Evolutionary conservation across 2,888 invertebrate genomes (phyloP).

Genomic region (Rhabditophanes sp.): DNA sequence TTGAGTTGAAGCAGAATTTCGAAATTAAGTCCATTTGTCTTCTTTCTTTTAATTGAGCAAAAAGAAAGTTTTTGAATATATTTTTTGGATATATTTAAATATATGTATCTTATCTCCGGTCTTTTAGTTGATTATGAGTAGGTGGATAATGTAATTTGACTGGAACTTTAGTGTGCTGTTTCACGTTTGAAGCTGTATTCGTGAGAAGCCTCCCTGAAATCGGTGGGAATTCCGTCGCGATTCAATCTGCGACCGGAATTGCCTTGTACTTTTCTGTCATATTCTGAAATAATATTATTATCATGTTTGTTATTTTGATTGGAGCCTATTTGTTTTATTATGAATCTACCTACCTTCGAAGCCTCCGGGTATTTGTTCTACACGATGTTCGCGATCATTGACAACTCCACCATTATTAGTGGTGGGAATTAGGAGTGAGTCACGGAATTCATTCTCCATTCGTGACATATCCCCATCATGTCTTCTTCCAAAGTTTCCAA

Average conservation of each 20-base stretch:
- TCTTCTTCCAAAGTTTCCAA: slow-evolving; percentile 13
- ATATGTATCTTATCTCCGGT: too few species aligned
- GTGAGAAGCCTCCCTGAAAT: slow-evolving; percentile 34
- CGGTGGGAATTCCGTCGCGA: slow-evolving; percentile 24
- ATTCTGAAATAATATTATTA: too few species aligned
- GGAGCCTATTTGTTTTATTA: too few species aligned
- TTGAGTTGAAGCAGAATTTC: too few species aligned
- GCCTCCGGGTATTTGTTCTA: slow-evolving; percentile 40
- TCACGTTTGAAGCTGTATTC: slow-evolving; percentile 39
- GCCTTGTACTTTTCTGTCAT: slow-evolving; percentile 26
- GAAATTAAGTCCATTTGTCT: too few species aligned
- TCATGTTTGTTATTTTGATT: too few species aligned
- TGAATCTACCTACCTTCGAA: slow-evolving; percentile 35
- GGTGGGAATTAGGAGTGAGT: slow-evolving; percentile 35
- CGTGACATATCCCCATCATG: slow-evolving; percentile 33
- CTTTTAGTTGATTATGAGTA: too few species aligned
- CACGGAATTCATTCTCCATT: slow-evolving; percentile 49
- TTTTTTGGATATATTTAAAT: too few species aligned
- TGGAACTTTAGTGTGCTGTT: slow-evolving; percentile 12
- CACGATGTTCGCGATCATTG: slow-evolving; percentile 28
- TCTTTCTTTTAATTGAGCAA: too few species aligned
- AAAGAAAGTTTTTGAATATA: too few species aligned
- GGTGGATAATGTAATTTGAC: too few species aligned
- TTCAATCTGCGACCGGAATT: slow-evolving; percentile 18
- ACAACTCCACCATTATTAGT: slow-evolving; percentile 26